A percentile compares a stretch with the other conserved stretches of the same genome.
Evolutionary conservation across 2,888 invertebrate species (phyloP).

Genomic region (Clanis bilineata): DNA sequence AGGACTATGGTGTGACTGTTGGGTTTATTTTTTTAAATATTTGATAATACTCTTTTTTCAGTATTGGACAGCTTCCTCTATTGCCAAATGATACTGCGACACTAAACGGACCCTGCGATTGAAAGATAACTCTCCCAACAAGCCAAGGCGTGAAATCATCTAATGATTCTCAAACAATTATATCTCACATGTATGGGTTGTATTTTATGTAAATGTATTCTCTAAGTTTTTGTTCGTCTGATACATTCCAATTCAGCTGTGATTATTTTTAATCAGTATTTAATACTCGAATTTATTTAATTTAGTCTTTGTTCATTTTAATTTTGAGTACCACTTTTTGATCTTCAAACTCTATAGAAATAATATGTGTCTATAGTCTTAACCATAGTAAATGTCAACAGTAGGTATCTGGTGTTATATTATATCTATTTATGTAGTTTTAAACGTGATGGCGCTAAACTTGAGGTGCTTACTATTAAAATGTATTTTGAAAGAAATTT

Average conservation of each 20-base stretch:
- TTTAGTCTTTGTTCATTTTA: background rate
- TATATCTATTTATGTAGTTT: background rate
- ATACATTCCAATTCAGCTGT: slow-evolving; percentile 13
- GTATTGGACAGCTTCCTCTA: slow-evolving; percentile 77
- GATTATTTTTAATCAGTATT: slow-evolving; percentile 6
- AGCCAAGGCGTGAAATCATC: background rate
- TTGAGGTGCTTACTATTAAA: slow-evolving; percentile 1
- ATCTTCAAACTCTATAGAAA: background rate
- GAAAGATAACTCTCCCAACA: background rate
- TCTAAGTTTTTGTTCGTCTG: background rate
- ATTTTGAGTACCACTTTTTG: background rate
- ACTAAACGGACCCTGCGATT: slow-evolving; percentile 48
- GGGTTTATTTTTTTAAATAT: background rate
- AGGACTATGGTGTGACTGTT: no score
- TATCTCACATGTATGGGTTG: background rate
- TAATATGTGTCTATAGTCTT: background rate
- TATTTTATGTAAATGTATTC: background rate
- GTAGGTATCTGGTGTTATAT: background rate
- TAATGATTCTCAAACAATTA: background rate
- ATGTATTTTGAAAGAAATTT: background rate
- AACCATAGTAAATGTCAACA: background rate
- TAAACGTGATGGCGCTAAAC: background rate
- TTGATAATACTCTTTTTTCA: slow-evolving; percentile 42
- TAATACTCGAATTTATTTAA: background rate
- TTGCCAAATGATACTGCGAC: slow-evolving; percentile 74